These are phyloP conservation scores for Riparia riparia DNA, from an alignment of 2,113 vertebrate genomes.

Conservation along the genomic window DNA sequence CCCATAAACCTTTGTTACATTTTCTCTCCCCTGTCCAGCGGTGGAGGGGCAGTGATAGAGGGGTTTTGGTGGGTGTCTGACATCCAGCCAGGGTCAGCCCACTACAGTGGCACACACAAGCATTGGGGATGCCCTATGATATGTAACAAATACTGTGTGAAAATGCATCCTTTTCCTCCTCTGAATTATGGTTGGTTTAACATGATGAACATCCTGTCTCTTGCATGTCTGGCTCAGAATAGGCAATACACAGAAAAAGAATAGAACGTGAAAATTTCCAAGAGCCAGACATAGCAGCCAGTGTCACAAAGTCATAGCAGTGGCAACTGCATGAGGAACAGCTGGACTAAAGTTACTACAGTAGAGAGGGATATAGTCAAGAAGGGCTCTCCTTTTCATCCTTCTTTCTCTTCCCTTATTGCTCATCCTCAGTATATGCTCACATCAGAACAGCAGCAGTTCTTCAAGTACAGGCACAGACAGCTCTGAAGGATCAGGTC, in stretches of 20 bases:
- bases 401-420: neutral
- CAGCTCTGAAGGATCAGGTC: neutral
- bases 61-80: neutral
- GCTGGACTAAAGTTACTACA: neutral
- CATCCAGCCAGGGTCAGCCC: too few species aligned
- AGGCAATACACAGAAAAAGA: neutral
- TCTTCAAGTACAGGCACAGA: neutral
- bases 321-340: neutral
- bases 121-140: neutral
- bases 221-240: neutral
- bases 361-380: neutral
- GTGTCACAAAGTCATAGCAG: neutral
- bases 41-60: neutral
- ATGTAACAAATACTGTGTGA: neutral
- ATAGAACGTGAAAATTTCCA: neutral
- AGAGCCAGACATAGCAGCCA: neutral
- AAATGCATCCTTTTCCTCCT: neutral
- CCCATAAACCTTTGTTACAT: accelerated
- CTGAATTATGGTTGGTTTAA: neutral
- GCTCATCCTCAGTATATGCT: neutral
- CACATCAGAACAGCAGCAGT: neutral
- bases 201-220: neutral
- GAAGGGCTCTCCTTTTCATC: neutral
- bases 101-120: neutral
- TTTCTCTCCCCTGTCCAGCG: accelerated